Evolutionary conservation across 2,797 vertebrate genomes (phyloP).

Genomic region (Enteromius argenteus): DNA sequence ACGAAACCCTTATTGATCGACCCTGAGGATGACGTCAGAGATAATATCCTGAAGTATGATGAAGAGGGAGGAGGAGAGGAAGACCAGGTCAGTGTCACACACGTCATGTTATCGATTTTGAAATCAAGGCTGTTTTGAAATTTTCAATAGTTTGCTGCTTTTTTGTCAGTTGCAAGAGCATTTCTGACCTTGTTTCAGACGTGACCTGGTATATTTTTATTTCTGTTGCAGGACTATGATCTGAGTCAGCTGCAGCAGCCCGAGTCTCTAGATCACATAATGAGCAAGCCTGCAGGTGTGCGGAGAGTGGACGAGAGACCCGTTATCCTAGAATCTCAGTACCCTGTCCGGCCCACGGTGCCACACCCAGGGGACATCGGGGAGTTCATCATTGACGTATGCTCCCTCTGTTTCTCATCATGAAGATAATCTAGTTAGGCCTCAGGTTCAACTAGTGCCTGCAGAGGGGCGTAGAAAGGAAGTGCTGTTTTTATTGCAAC

Average conservation of each 20-base stretch:
- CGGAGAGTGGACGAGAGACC: constrained; percentile 96
- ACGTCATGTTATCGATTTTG: neutral
- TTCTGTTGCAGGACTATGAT: constrained; percentile 90
- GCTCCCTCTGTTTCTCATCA: constrained; percentile 12
- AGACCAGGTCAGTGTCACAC: constrained; percentile 86
- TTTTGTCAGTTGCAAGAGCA: constrained; percentile 16
- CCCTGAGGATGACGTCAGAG: constrained; percentile 95
- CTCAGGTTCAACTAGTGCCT: neutral
- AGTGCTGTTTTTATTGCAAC: neutral
- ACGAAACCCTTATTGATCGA: constrained; percentile 97
- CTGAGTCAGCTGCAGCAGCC: constrained; percentile 98
- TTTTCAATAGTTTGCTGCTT: constrained; percentile 3
- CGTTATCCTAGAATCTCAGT: constrained; percentile 93
- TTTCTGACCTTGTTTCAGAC: constrained; percentile 32
- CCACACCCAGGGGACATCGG: constrained; percentile 97
- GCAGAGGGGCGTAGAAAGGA: neutral
- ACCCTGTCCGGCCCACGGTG: constrained; percentile 90
- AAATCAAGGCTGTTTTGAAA: constrained; percentile 15
- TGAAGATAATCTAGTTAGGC: neutral
- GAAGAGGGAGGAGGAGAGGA: constrained; percentile 98
- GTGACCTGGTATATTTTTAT: constrained; percentile 21
- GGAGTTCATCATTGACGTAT: constrained; percentile 96
- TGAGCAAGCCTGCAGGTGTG: constrained; percentile 90
- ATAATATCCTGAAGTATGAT: constrained; percentile 98
- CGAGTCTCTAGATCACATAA: constrained; percentile 92